Base-by-base conservation (phyloP, 2,113 vertebrate genomes). In the Zapornia atra region DNA sequence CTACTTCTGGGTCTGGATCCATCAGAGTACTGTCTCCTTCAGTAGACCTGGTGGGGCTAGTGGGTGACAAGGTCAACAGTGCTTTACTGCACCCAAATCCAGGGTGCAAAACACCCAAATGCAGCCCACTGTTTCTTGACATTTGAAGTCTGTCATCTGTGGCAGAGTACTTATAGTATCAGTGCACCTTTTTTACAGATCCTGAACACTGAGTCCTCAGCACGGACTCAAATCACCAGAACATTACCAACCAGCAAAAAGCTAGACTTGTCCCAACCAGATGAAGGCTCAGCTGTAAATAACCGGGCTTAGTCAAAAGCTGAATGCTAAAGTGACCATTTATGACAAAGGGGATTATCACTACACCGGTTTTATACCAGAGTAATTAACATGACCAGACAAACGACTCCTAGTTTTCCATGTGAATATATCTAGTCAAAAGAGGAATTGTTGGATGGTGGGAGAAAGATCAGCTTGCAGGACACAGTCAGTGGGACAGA, bases 21-120 rank as follows among this genome's bases (percentile, higher is more conserved):
- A 28, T 24, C 19, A 65, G 3, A 12, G 28, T 9, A 17, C n/a
- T 68, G 15, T 59, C 38, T 86, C 14, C 77, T 53, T 44, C 29
- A 22, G 22, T 31, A 85, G 38, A 78, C 0, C 1, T 70, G 24
- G 6, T 24, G 8, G 57, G 12, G 7, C 31, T 60, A 29, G 8
- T 20, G 33, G 5, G 18, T 88, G 40, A 51, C 22, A 71, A 57
- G 11, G 22, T 54, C 46, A 51, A 17, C 10, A 38, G 21, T 17
- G 21, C 33, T 81, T 66, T 12, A 2, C 20, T 59, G 19, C 46
- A 50, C 69, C 2, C 38, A 88, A 71, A 93, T 65, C 7, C 56
- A 78, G 19, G 7, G 28, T 78, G 24, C 46, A 87, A 81, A 81
- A 9, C 38, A 69, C 7, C 6, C 9, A 40, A 46, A 56, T 57